Evolutionary conservation across 1,140 invertebrate species (phyloP).

Genomic region (Drosophila repletoides): DNA sequence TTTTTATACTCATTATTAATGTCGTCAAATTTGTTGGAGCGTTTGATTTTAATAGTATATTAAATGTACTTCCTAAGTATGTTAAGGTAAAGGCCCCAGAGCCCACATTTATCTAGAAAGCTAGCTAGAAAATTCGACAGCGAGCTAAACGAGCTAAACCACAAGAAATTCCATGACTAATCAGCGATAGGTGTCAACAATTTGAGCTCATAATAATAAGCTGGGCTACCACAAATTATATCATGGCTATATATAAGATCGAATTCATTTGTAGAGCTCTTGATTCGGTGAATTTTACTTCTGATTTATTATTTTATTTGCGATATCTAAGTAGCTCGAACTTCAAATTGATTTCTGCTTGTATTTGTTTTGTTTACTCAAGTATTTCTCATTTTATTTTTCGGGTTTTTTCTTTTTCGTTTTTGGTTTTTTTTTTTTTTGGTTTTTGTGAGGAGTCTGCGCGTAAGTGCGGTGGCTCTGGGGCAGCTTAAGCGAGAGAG

Average conservation of each 20-base stretch:
- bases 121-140: conserved; percentile 4
- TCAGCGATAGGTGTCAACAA: conserved; percentile 31
- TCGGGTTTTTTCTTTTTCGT: neutral
- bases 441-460: conserved; percentile 1
- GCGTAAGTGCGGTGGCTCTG: conserved; percentile 53
- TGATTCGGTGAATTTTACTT: conserved; percentile 28
- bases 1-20: conserved; percentile 45
- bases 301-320: neutral
- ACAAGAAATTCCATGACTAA: conserved; percentile 42
- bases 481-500: conserved; percentile 28
- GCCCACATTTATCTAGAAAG: conserved; percentile 5
- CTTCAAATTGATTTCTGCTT: conserved; percentile 35
- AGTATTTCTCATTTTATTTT: conserved; percentile 22
- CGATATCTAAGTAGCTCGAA: conserved; percentile 34
- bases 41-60: conserved; percentile 58
- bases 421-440: conserved; percentile 10
- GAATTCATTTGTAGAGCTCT: conserved; percentile 32
- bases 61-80: conserved; percentile 26
- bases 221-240: conserved; percentile 39
- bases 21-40: conserved; percentile 59
- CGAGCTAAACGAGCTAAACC: conserved; percentile 14
- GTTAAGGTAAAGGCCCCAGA: conserved; percentile 39
- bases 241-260: conserved; percentile 42
- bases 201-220: conserved; percentile 13
- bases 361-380: conserved; percentile 26